These are phyloP conservation scores for Cyclargus thomasi DNA, from an alignment of 1,140 invertebrate genomes.

Conservation along the genomic window DNA sequence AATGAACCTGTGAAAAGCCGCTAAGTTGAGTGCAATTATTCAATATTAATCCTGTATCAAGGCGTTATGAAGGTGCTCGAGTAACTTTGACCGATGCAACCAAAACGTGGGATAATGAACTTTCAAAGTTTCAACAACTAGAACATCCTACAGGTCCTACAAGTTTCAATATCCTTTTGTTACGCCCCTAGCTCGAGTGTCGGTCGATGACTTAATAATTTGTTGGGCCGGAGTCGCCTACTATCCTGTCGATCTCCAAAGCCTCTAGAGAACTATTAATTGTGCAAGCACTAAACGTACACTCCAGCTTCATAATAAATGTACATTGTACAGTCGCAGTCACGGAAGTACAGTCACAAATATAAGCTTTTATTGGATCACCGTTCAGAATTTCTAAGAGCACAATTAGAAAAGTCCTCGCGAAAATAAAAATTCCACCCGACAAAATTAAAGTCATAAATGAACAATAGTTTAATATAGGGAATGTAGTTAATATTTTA, in stretches of 20 bases:
- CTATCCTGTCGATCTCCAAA: not conserved
- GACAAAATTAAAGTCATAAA: constrained; percentile 15
- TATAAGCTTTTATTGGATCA: not conserved
- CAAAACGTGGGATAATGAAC: constrained; percentile 53
- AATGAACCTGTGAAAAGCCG: too few relatives aligned
- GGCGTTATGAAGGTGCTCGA: constrained; percentile 18
- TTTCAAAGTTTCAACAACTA: constrained; percentile 41
- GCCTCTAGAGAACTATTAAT: too few relatives aligned
- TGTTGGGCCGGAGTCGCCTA: not conserved
- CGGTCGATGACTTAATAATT: constrained; percentile 12
- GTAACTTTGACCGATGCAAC: constrained; percentile 44
- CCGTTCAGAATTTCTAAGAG: not conserved
- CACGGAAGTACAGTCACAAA: not conserved
- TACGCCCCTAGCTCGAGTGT: constrained; percentile 23
- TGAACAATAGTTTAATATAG: constrained; percentile 5
- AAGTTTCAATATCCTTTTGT: constrained; percentile 32
- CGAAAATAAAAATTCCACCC: not conserved
- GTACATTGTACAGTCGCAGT: not conserved
- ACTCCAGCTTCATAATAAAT: too few relatives aligned
- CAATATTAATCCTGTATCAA: not conserved
- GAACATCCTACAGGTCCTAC: constrained; percentile 27
- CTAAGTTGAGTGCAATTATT: not conserved
- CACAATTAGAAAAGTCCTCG: not conserved
- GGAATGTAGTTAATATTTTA: constrained; percentile 46
- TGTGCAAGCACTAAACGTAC: too few relatives aligned